Conservation (phyloP, 2,113 vertebrate species). For the Geococcyx californianus region DNA sequence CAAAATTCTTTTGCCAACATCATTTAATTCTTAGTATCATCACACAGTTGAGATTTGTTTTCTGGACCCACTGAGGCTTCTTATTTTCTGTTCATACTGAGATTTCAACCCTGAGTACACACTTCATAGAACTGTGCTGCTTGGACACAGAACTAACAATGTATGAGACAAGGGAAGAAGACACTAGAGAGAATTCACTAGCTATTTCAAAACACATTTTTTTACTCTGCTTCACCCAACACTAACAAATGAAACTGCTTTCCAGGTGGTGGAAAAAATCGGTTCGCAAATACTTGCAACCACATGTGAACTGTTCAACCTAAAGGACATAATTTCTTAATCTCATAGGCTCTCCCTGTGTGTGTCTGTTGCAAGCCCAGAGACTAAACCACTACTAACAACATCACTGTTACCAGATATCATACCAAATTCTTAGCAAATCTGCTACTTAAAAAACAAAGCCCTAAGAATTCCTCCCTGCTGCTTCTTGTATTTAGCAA, state of each 20-base stretch:
- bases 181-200: background rate
- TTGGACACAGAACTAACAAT: background rate
- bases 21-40: background rate
- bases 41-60: background rate
- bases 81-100: background rate
- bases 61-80: background rate
- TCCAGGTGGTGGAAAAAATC: background rate
- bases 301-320: background rate
- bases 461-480: background rate
- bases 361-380: background rate
- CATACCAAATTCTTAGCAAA: background rate
- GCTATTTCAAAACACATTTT: background rate
- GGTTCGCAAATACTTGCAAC: background rate
- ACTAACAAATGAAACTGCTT: too few species aligned
- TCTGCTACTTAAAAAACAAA: background rate
- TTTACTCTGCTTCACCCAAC: background rate
- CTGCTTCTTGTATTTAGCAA: background rate
- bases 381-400: background rate
- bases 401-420: background rate
- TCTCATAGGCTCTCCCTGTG: accelerated
- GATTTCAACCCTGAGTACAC: background rate
- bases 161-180: background rate
- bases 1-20: background rate
- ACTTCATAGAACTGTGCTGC: background rate
- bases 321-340: background rate